These are phyloP conservation scores for Potorous gilbertii DNA, from an alignment of 2,797 vertebrate genomes.

Conservation along the genomic window DNA sequence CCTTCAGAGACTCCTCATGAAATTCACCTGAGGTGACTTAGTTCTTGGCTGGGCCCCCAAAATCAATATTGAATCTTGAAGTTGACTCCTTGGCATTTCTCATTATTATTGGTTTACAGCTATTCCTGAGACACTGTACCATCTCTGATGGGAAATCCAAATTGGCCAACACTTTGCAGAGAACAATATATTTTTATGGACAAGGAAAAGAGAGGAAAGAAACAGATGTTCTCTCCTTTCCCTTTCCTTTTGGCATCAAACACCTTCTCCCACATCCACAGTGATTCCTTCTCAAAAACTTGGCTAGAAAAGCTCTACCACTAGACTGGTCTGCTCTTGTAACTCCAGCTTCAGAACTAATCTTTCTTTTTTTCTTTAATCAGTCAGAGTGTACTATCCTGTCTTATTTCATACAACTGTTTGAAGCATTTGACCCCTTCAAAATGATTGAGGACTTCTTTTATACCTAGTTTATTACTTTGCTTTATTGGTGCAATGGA, in stretches of 20 bases:
- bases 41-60: not conserved
- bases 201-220: not conserved
- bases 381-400: not conserved
- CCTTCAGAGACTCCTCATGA: not conserved
- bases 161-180: not conserved
- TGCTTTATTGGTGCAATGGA: not conserved
- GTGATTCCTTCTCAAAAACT: not conserved
- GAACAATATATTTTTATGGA: not conserved
- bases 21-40: not conserved
- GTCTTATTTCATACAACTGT: not conserved
- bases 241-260: not conserved
- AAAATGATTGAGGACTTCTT: not conserved
- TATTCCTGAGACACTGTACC: not conserved
- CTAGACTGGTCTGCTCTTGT: not conserved
- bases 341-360: not conserved
- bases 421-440: not conserved
- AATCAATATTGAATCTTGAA: not conserved
- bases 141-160: not conserved
- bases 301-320: not conserved
- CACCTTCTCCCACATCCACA: not conserved
- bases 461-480: not conserved
- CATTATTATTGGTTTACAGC: not conserved
- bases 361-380: not conserved
- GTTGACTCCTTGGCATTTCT: not conserved
- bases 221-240: not conserved